A percentile compares a stretch with the other conserved stretches of the same genome.
Evolutionary conservation across 2,888 invertebrate species (phyloP).

Genomic region (Tenthredo livida): DNA sequence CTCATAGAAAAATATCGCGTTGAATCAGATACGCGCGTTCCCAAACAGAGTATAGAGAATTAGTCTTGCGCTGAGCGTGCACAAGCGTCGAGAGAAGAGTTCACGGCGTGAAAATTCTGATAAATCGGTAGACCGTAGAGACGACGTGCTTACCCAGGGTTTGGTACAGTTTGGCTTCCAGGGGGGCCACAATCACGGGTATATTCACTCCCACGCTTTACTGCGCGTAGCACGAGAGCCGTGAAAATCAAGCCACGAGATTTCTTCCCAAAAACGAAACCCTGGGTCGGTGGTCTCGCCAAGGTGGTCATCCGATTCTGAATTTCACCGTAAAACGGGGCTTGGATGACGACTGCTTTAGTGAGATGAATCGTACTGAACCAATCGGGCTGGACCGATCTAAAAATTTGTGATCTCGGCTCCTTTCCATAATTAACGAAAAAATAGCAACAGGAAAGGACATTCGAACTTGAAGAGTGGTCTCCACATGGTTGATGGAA

Average conservation of each 20-base stretch:
- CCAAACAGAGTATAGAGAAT: conserved; percentile 14
- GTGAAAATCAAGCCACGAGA: conserved; percentile 68
- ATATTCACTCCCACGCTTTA: conserved; percentile 69
- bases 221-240: conserved; percentile 65
- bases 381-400: too few species aligned
- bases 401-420: background rate
- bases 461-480: background rate
- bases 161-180: background rate
- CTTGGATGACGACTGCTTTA: too few species aligned
- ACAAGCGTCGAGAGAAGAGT: background rate
- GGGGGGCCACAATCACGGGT: background rate
- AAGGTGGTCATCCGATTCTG: conserved; percentile 63
- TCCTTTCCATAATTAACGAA: background rate
- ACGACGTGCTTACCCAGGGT: conserved; percentile 29
- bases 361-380: too few species aligned
- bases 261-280: conserved; percentile 66
- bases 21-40: conserved; percentile 32
- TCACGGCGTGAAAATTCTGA: conserved; percentile 32
- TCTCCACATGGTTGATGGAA: background rate
- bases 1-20: conserved; percentile 10
- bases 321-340: background rate
- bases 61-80: conserved; percentile 19
- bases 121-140: conserved; percentile 21
- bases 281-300: conserved; percentile 66
- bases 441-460: background rate